Evolutionary conservation across 2,797 vertebrate genomes (phyloP).

Genomic region (Hippoglossus hippoglossus): DNA sequence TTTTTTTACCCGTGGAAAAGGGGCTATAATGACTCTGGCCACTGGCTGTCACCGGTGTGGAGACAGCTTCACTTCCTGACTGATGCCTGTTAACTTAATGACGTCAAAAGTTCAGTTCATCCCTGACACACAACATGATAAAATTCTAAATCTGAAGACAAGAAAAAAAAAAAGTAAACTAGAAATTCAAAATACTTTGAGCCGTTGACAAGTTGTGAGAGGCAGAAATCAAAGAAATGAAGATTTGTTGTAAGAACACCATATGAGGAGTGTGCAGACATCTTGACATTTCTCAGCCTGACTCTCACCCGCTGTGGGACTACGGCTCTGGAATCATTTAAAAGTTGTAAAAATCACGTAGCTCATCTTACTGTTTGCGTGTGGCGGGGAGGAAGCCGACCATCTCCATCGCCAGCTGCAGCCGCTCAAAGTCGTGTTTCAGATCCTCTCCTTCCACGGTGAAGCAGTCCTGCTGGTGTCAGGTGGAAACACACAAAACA

Average conservation of each 20-base stretch:
- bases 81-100: neutral
- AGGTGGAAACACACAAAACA: constrained; percentile 32
- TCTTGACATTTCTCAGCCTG: neutral
- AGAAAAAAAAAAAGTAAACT: neutral
- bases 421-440: constrained; percentile 92
- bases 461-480: constrained; percentile 88
- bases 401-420: constrained; percentile 96
- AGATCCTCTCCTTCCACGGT: constrained; percentile 91
- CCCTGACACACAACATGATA: neutral
- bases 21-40: too few species aligned
- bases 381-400: constrained; percentile 92
- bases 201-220: neutral
- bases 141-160: neutral
- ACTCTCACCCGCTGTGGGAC: neutral
- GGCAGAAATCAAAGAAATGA: neutral
- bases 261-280: neutral
- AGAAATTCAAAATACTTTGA: neutral
- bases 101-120: neutral
- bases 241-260: neutral
- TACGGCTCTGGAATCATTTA: neutral
- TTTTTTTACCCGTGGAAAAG: too few species aligned
- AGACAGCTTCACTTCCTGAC: neutral
- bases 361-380: constrained; percentile 89
- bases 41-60: too few species aligned
- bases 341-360: too few species aligned